These are phyloP conservation scores for Myotis pilosus DNA, from an alignment of 2,797 vertebrate genomes.

Conservation along the genomic window DNA sequence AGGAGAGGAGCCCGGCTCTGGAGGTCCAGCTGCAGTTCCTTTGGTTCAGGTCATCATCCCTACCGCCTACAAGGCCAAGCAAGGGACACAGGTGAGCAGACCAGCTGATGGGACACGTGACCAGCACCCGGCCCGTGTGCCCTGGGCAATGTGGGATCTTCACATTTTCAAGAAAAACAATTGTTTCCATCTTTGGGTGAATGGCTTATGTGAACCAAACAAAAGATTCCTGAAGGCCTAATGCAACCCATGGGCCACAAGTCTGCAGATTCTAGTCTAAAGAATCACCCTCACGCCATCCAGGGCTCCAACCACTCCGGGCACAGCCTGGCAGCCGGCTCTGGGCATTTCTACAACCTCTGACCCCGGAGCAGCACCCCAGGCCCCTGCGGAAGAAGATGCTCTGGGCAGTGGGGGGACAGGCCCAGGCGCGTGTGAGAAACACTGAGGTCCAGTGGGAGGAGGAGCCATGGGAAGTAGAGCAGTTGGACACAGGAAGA, in stretches of 20 bases:
- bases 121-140: neutral
- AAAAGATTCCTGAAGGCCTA: neutral
- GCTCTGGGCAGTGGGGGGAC: fast-evolving
- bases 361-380: neutral
- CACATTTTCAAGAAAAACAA: neutral
- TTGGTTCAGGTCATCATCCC: neutral
- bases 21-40: neutral
- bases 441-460: fast-evolving
- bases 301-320: fast-evolving
- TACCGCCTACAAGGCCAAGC: neutral
- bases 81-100: fast-evolving
- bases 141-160: fast-evolving
- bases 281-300: fast-evolving
- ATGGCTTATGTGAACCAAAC: neutral
- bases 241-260: fast-evolving
- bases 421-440: neutral
- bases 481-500: neutral
- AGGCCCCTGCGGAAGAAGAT: neutral
- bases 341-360: neutral
- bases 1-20: neutral
- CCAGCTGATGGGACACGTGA: fast-evolving
- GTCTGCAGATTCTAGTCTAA: neutral
- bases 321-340: neutral
- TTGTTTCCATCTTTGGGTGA: neutral
- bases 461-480: fast-evolving